A percentile compares a stretch with the other conserved stretches of the same genome.
Evolutionary conservation across 2,113 vertebrate genomes (phyloP).

Genomic region (Pseudois nayaur): DNA sequence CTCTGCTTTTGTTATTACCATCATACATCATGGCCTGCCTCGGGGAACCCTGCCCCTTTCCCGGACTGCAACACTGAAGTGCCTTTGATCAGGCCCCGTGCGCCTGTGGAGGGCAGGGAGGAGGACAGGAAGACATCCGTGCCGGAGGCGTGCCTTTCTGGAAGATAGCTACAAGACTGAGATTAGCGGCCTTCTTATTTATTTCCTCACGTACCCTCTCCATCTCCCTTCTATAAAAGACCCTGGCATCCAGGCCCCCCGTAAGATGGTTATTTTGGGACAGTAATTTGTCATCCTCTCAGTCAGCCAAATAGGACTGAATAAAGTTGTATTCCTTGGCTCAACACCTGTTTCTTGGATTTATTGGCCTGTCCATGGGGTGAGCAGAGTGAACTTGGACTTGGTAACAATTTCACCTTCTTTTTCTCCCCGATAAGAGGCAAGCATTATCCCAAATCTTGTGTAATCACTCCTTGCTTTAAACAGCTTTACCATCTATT

Average conservation of each 20-base stretch:
- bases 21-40: neutral
- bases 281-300: neutral
- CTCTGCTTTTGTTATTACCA: neutral
- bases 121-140: rapidly evolving
- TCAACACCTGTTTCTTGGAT: neutral
- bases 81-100: neutral
- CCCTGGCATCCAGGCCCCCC: neutral
- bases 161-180: rapidly evolving
- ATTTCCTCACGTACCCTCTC: neutral
- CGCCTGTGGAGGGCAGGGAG: neutral
- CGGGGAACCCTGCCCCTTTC: neutral
- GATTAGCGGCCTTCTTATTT: neutral
- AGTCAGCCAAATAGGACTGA: neutral
- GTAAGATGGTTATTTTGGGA: neutral
- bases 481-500: neutral
- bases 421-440: neutral
- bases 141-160: rapidly evolving
- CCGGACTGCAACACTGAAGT: rapidly evolving
- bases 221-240: neutral
- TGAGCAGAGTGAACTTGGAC: neutral
- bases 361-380: neutral
- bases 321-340: neutral
- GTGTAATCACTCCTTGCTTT: neutral
- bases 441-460: neutral
- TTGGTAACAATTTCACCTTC: neutral